These are phyloP conservation scores for Vulpes lagopus DNA, from an alignment of 2,113 vertebrate species.

Conservation along the genomic window DNA sequence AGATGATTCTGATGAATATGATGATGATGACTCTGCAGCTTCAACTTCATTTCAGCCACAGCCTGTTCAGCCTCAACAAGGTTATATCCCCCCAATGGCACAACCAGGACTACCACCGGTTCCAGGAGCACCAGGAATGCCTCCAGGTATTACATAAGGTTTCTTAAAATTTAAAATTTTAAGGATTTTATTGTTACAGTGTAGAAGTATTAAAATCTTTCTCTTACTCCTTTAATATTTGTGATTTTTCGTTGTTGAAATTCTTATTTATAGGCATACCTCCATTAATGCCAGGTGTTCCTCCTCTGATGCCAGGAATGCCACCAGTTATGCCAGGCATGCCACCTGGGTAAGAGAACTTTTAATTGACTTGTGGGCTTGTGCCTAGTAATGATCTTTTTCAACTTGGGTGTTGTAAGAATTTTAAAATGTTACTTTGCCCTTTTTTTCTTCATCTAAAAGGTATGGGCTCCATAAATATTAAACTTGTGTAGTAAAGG, in stretches of 20 bases:
- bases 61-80: conserved; percentile 92
- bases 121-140: conserved; percentile 93
- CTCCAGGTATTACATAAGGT: conserved; percentile 87
- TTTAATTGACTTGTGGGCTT: conserved; percentile 18
- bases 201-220: background rate
- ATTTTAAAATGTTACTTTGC: conserved; percentile 49
- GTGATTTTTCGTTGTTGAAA: conserved; percentile 1
- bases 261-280: conserved; percentile 93
- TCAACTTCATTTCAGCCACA: conserved; percentile 95
- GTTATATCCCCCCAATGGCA: conserved; percentile 94
- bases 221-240: background rate
- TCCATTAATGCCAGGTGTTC: conserved; percentile 96
- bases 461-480: conserved; percentile 67
- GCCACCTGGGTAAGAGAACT: conserved; percentile 92
- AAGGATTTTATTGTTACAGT: background rate
- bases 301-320: conserved; percentile 95
- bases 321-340: conserved; percentile 94
- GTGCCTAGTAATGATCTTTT: conserved; percentile 63
- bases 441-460: conserved; percentile 67
- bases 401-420: conserved; percentile 58
- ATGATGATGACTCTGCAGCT: conserved; percentile 95
- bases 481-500: conserved; percentile 54
- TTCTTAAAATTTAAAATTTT: background rate
- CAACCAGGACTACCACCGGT: conserved; percentile 95
- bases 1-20: conserved; percentile 97